Base-by-base conservation (phyloP, 2,888 invertebrate species). In the Volucella zonaria region DNA sequence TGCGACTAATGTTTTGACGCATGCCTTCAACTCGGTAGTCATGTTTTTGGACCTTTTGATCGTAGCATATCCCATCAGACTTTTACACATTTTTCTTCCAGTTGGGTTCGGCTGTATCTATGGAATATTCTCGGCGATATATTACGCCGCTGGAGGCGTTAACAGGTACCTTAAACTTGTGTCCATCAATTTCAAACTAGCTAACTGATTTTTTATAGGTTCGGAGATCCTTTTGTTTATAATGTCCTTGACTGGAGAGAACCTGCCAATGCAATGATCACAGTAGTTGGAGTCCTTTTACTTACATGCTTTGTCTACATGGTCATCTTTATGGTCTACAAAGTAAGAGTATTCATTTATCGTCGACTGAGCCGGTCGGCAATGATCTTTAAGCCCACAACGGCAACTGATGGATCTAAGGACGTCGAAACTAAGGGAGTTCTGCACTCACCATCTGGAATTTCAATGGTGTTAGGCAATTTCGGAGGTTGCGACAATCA, bases 191-290 rank as follows among this genome's bases (percentile, higher is more conserved):
- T 14, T n/a, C 18, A 12, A 51, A 1, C 51, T 10, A 15, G 3
- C 23, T 18, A 64, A 52, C n/a, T 54, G n/a, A 45, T 8, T 11
- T 11, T 45, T 51, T 9, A 31, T 83, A 93, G 94, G 86, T 90
- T 92, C 49, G 95, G 95, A 0, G 89, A 93, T 10, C 93, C 93
- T 0, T 95, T 94, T 79, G 96, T 97, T 82, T 97, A 97, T 89
- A 93, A 94, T 43, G 93, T 96, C 0, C 92, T 97, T 47, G 94
- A 97, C 90, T 97, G 97, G 96, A 92, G 93, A 79, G 93, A 94
- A 71, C 95, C 96, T 0, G 92, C 93, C 40, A 90, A 76, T 18
- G 88, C 92, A 0, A 78, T 88, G 0, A 40, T 88, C 23, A 91
- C 91, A 0, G 89, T 91, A 0, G 2, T 90, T 18, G 91, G 90